Evolutionary conservation across 2,797 vertebrate species (phyloP).

Genomic region (Hyperoplus lanceolatus): DNA sequence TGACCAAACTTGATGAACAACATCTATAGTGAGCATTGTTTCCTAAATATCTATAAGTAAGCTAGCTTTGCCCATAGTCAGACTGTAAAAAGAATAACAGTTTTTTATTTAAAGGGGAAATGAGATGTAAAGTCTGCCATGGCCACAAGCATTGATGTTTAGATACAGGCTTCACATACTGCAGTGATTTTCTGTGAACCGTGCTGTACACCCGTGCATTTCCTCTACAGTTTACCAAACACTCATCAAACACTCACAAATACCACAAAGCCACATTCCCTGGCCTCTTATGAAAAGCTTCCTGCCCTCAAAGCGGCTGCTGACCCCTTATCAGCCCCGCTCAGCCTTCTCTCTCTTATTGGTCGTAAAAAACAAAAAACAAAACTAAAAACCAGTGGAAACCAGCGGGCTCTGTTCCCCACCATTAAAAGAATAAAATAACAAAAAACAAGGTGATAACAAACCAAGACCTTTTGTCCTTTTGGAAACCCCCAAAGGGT

Average conservation of each 20-base stretch:
- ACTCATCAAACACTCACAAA: slow-evolving; percentile 43
- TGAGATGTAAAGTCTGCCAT: neutral
- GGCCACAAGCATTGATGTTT: neutral
- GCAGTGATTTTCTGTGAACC: slow-evolving; percentile 1
- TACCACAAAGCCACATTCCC: slow-evolving; percentile 34
- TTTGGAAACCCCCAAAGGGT: slow-evolving; percentile 32
- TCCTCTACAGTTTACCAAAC: slow-evolving; percentile 36
- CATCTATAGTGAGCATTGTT: too few relatives aligned
- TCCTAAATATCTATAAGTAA: too few relatives aligned
- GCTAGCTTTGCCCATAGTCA: neutral
- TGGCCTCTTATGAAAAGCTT: slow-evolving; percentile 66
- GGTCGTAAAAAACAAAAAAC: neutral
- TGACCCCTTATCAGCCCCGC: slow-evolving; percentile 63
- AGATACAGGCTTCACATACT: neutral
- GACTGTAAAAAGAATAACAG: neutral
- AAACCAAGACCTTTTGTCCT: slow-evolving; percentile 59
- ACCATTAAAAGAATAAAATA: slow-evolving; percentile 70
- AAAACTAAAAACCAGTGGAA: slow-evolving; percentile 26
- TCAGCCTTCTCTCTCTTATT: slow-evolving; percentile 51
- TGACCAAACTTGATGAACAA: too few relatives aligned
- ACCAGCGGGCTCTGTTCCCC: slow-evolving; percentile 43
- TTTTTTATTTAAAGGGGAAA: neutral
- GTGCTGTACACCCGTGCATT: neutral
- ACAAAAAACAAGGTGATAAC: slow-evolving; percentile 77
- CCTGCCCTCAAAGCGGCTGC: slow-evolving; percentile 34